Conservation (phyloP, 2,113 vertebrate species). For the Pitta sordida region DNA sequence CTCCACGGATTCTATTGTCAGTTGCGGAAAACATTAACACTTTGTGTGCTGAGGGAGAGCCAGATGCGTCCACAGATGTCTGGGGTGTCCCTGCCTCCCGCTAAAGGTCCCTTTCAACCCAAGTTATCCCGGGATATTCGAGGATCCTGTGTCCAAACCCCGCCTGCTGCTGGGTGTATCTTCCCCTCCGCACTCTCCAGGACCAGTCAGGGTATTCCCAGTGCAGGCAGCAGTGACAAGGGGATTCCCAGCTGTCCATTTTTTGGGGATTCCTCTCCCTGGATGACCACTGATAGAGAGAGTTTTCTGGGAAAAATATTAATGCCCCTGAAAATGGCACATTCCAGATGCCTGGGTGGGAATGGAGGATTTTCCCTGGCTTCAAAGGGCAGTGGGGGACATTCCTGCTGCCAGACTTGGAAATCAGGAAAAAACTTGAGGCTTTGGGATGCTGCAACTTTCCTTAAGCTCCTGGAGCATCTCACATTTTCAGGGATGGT, state of each 20-base stretch:
- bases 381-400: neutral
- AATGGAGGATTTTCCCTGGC: neutral
- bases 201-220: neutral
- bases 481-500: neutral
- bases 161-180: fast-evolving
- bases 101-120: neutral
- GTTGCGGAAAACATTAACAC: too few relatives aligned
- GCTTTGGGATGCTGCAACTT: neutral
- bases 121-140: neutral
- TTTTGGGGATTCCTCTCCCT: neutral
- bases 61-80: neutral
- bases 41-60: neutral
- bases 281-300: neutral
- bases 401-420: neutral
- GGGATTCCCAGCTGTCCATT: too few relatives aligned
- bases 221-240: too few relatives aligned
- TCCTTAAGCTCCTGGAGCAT: neutral
- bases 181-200: neutral
- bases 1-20: neutral
- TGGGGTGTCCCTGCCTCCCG: neutral
- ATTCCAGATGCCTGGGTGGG: neutral
- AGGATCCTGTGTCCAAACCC: too few relatives aligned
- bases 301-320: neutral
- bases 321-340: neutral
- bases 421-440: neutral